Percentiles rank a stretch among this genome's conserved stretches.
Evolutionary conservation across 2,888 invertebrate genomes (phyloP).

Genomic region (Drosophila prolongata): DNA sequence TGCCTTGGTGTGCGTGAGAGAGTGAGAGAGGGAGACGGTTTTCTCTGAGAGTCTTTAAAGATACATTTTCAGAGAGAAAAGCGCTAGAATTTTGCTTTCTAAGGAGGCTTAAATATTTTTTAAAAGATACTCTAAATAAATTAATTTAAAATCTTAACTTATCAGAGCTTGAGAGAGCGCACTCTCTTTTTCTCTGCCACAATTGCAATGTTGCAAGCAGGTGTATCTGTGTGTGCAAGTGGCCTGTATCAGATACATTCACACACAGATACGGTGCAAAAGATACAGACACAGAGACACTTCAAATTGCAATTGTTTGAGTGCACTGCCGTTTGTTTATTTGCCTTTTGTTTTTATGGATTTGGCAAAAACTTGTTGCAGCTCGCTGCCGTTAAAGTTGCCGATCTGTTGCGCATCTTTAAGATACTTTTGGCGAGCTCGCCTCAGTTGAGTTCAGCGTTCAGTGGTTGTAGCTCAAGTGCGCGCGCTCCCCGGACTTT

Average conservation of each 20-base stretch:
- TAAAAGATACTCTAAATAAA: not conserved
- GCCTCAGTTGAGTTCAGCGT: slow-evolving; percentile 76
- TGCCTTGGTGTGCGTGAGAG: slow-evolving; percentile 15
- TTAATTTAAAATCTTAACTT: not conserved
- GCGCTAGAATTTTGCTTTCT: not conserved
- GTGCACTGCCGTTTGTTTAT: slow-evolving; percentile 71
- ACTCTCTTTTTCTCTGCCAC: slow-evolving; percentile 30
- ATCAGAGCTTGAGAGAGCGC: slow-evolving; percentile 22
- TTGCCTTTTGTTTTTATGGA: slow-evolving; percentile 59
- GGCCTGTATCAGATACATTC: slow-evolving; percentile 40
- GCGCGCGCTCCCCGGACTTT: slow-evolving; percentile 69
- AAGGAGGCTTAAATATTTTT: not conserved
- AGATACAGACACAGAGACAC: slow-evolving; percentile 11
- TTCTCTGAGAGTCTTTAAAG: not conserved
- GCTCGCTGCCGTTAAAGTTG: slow-evolving; percentile 43
- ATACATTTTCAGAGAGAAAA: not conserved
- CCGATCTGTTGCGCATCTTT: slow-evolving; percentile 71
- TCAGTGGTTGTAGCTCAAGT: slow-evolving; percentile 81
- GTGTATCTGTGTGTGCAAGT: slow-evolving; percentile 31
- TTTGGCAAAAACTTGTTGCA: slow-evolving; percentile 69
- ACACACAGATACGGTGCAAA: slow-evolving; percentile 28
- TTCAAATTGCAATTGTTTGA: slow-evolving; percentile 36
- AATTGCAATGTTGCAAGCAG: slow-evolving; percentile 67
- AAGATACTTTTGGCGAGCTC: slow-evolving; percentile 62
- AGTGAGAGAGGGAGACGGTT: slow-evolving; percentile 10